Conservation (phyloP, 2,113 vertebrate genomes). For the Callaeas wilsoni region DNA sequence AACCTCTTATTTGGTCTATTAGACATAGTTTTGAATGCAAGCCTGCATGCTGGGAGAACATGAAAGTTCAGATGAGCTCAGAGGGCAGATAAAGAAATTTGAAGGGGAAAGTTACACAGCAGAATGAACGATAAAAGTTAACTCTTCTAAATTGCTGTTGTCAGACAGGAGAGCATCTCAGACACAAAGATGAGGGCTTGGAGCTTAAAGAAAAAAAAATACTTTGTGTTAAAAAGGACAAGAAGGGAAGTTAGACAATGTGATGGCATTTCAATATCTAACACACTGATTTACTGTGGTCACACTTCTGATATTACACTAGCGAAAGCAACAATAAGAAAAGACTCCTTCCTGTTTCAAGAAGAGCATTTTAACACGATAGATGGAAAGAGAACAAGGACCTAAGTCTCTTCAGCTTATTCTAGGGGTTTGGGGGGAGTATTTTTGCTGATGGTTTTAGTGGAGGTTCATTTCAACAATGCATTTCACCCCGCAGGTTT, state of each 20-base stretch:
- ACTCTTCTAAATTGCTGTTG: constrained; percentile 78
- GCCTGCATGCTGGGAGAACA: constrained; percentile 85
- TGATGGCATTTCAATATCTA: constrained; percentile 36
- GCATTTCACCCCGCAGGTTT: background rate
- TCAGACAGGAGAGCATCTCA: constrained; percentile 67
- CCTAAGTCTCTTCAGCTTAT: background rate
- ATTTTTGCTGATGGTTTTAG: background rate
- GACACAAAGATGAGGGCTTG: constrained; percentile 57
- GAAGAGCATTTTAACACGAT: background rate
- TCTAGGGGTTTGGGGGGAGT: background rate
- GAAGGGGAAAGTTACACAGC: constrained; percentile 79
- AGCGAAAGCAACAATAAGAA: constrained; percentile 17
- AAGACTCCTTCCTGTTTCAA: constrained; percentile 13
- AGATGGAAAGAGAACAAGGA: background rate
- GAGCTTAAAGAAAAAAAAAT: constrained; percentile 31
- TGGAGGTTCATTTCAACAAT: background rate
- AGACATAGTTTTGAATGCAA: constrained; percentile 83
- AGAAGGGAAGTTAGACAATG: constrained; percentile 37
- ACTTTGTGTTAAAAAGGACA: constrained; percentile 47
- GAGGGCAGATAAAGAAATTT: constrained; percentile 79
- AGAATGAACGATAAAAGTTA: constrained; percentile 78
- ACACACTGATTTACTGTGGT: constrained; percentile 17
- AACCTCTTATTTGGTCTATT: constrained; percentile 93
- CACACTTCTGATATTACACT: constrained; percentile 6
- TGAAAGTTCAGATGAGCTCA: constrained; percentile 88